Evolutionary conservation across 2,888 invertebrate species (phyloP), one percentile per base, ranked within the genome.

Genomic region (Athetis lepigone): DNA sequence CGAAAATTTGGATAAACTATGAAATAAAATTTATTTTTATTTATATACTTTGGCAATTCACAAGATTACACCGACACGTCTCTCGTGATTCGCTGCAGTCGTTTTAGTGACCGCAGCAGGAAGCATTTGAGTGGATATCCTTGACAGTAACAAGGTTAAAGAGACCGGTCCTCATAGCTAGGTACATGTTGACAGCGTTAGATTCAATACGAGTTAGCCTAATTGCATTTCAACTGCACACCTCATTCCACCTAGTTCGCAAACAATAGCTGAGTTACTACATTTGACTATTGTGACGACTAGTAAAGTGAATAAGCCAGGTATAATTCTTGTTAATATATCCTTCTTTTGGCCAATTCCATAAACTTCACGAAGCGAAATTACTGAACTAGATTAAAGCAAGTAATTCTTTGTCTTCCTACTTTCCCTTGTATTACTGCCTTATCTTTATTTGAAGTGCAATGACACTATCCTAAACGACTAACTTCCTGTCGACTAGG

Each of bases 71-170:
- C n/a, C n/a, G 33, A 58, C 60, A 56, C 73, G 66, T 65, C 75
- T 39, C 63, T 65, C 68, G 71, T 71, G 66, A 66, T 69, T 64
- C 67, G 77, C 61, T 70, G 68, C 60, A 54, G 64, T 42, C 75
- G 80, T 77, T 81, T 82, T 81, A 81, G 82, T 79, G 83, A 83
- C 82, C 84, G 84, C 88, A 90, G 84, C 88, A 90, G 87, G 88
- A 90, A 91, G 83, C 84, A 80, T 88, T 87, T 84, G 83, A 89
- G 84, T 87, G 80, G 88, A 83, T 90, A 90, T 92, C 92, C 93
- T 93, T 92, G 92, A 91, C 89, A 89, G 87, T 90, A 89, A 91
- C 90, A 91, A 92, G 90, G 89, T 91, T 85, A 80, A 64, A 80
- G 77, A 82, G 81, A 89, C 88, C 84, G 83, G 84, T 83, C 79